Evolutionary conservation across 2,113 vertebrate species (phyloP).

Genomic region (Oncorhynchus gorbuscha): DNA sequence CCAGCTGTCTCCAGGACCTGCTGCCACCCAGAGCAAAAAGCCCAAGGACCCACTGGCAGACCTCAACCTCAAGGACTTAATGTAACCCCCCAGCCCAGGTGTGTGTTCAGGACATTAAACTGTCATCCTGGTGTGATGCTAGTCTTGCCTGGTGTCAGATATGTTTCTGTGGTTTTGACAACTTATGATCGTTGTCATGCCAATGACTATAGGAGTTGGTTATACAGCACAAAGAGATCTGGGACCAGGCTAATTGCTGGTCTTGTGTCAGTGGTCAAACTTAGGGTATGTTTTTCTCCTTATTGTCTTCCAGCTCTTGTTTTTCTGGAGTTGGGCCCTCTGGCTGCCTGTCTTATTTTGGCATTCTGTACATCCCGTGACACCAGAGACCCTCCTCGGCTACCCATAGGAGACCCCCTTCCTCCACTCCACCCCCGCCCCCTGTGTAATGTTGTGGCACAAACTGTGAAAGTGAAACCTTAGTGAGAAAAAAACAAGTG

Average conservation of each 20-base stretch:
- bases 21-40: slow-evolving; percentile 94
- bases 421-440: slow-evolving; percentile 70
- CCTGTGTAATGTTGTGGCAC: slow-evolving; percentile 90
- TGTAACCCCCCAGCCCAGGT: slow-evolving; percentile 82
- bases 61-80: slow-evolving; percentile 99
- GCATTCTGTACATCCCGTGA: slow-evolving; percentile 76
- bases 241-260: not conserved
- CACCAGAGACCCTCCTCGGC: slow-evolving; percentile 76
- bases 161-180: too few relatives aligned
- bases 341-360: slow-evolving; percentile 60
- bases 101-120: not conserved
- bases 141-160: too few relatives aligned
- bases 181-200: too few relatives aligned
- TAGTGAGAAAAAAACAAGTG: slow-evolving; percentile 77
- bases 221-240: too few relatives aligned
- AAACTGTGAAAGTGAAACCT: slow-evolving; percentile 92
- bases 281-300: slow-evolving; percentile 2
- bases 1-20: slow-evolving; percentile 92
- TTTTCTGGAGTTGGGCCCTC: slow-evolving; percentile 58
- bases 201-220: too few relatives aligned
- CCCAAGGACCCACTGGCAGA: slow-evolving; percentile 99
- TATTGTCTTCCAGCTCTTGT: slow-evolving; percentile 44
- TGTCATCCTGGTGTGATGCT: too few relatives aligned
- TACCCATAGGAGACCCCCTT: slow-evolving; percentile 73
- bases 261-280: not conserved